Conservation (phyloP, 2,888 invertebrate species). For the Mimumesa dahlbomi region DNA sequence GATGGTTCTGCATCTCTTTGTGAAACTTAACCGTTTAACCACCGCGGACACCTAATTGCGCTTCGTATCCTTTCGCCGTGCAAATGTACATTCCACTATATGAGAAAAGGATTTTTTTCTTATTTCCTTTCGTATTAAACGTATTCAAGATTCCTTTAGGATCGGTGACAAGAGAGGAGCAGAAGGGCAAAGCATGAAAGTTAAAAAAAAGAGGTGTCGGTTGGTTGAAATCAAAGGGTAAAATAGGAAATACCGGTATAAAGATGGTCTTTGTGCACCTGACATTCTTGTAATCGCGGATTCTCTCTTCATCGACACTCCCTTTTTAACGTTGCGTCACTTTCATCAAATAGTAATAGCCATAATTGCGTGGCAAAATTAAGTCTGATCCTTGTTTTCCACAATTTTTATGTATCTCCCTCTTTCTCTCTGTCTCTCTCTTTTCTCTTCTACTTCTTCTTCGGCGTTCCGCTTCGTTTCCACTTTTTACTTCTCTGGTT, state of each 20-base stretch:
- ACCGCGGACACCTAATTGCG: constrained; percentile 1
- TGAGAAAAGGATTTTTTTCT: background rate
- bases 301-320: constrained; percentile 41
- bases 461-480: constrained; percentile 13
- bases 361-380: constrained; percentile 59
- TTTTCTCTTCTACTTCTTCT: constrained; percentile 10
- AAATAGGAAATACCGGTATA: background rate
- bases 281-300: constrained; percentile 59
- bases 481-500: constrained; percentile 18
- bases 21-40: constrained; percentile 24
- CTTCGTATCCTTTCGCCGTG: background rate
- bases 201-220: constrained; percentile 4
- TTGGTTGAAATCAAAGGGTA: constrained; percentile 6
- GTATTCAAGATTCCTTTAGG: background rate
- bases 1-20: constrained; percentile 16
- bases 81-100: background rate
- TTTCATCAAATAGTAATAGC: constrained; percentile 53
- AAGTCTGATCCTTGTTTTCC: constrained; percentile 21
- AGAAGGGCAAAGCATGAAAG: background rate
- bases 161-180: background rate
- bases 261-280: constrained; percentile 43
- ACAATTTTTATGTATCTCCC: background rate
- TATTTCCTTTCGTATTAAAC: background rate
- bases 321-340: constrained; percentile 44
- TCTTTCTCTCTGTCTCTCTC: constrained; percentile 4